Evolutionary conservation across 2,113 vertebrate genomes (phyloP).

Genomic region (Scolopax mira): DNA sequence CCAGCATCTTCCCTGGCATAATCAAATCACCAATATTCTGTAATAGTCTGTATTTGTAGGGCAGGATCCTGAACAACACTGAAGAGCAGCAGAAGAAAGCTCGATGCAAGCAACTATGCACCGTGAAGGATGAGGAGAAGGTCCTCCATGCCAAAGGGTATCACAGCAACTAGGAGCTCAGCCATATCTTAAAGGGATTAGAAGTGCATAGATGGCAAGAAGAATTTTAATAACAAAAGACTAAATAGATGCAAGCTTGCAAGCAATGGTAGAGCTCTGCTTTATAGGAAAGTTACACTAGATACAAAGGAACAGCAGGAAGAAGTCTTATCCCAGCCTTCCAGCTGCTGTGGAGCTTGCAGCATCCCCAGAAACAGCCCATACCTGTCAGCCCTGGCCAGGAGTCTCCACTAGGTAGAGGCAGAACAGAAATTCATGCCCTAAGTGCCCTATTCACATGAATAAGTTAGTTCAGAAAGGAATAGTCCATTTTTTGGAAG

Average conservation of each 20-base stretch:
- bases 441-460: rapidly evolving
- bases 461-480: not conserved
- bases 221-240: slow-evolving; percentile 31
- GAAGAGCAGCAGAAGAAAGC: not conserved
- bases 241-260: not conserved
- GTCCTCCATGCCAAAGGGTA: not conserved
- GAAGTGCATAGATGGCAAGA: not conserved
- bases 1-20: not conserved
- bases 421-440: not conserved
- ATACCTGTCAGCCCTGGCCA: not conserved
- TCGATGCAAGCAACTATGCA: rapidly evolving
- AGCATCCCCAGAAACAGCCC: not conserved
- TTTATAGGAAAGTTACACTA: not conserved
- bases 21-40: not conserved
- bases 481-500: not conserved
- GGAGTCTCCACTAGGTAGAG: not conserved
- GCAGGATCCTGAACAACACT: not conserved
- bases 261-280: not conserved
- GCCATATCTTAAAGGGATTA: not conserved
- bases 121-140: not conserved
- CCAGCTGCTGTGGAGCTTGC: not conserved
- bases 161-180: not conserved
- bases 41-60: rapidly evolving
- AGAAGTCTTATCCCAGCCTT: not conserved
- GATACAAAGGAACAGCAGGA: not conserved